Evolutionary conservation across 2,113 vertebrate species (phyloP).

Genomic region (Triplophysa siluroides): DNA sequence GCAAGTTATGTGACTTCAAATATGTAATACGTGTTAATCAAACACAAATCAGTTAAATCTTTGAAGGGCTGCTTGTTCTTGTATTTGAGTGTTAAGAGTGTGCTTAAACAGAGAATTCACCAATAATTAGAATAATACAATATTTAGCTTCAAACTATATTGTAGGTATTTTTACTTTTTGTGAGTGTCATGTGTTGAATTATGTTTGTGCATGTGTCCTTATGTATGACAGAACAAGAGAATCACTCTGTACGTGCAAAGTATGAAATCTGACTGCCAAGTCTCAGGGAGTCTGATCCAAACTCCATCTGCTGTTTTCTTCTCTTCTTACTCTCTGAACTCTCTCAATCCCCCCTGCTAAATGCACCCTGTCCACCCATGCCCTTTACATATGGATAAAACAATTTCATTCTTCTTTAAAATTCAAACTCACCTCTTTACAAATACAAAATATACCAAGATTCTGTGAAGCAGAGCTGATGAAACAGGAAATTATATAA

Average conservation of each 20-base stretch:
- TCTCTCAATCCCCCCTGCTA: slow-evolving; percentile 60
- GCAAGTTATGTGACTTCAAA: no score
- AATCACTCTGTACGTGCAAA: slow-evolving; percentile 46
- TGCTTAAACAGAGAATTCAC: no score
- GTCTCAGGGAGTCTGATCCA: slow-evolving; percentile 70
- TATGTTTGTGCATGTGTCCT: not conserved
- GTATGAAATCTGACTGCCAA: slow-evolving; percentile 49
- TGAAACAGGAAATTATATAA: not conserved
- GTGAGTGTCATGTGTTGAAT: not conserved
- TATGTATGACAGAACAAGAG: slow-evolving; percentile 7
- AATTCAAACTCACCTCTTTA: slow-evolving; percentile 76
- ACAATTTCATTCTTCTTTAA: slow-evolving; percentile 65
- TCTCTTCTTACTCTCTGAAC: slow-evolving; percentile 35
- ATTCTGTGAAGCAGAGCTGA: not conserved
- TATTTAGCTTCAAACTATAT: no score
- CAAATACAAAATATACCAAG: slow-evolving; percentile 62
- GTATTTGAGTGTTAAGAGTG: no score
- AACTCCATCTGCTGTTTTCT: slow-evolving; percentile 72
- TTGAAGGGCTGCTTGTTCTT: no score
- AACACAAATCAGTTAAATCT: no score
- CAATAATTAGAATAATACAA: no score
- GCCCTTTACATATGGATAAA: slow-evolving; percentile 52
- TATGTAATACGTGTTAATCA: no score
- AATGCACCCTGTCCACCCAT: slow-evolving; percentile 42
- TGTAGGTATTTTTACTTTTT: not conserved